Evolutionary conservation across 2,797 vertebrate species (phyloP).

Genomic region (Pipistrellus kuhlii): DNA sequence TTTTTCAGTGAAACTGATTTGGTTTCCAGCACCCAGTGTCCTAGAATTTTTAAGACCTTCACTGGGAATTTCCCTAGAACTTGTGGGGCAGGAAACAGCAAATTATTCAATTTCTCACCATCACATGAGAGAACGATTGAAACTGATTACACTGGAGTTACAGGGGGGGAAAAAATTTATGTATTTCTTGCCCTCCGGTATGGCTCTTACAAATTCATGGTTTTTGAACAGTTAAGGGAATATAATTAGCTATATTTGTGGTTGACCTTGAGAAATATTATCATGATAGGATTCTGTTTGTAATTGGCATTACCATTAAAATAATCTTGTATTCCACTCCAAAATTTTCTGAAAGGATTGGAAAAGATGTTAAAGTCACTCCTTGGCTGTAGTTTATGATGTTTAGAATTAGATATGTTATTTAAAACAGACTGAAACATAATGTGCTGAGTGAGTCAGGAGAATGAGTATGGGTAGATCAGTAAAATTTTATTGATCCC

Average conservation of each 20-base stretch:
- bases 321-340: neutral
- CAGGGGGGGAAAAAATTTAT: neutral
- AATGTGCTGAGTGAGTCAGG: neutral
- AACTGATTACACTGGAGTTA: neutral
- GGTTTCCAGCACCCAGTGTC: too few relatives aligned
- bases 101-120: constrained; percentile 24
- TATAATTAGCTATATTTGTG: constrained; percentile 1
- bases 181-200: neutral
- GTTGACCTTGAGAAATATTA: neutral
- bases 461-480: neutral
- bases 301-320: neutral
- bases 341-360: neutral
- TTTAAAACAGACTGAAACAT: neutral
- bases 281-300: neutral
- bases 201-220: neutral
- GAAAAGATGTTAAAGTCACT: neutral
- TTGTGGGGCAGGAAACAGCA: neutral
- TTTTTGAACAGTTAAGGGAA: neutral
- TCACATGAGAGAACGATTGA: neutral
- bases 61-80: neutral
- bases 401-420: neutral
- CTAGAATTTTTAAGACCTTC: neutral
- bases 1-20: too few relatives aligned
- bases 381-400: neutral
- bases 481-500: neutral